Evolutionary conservation across 2,888 invertebrate species (phyloP).

Genomic region (Leuctra nigra): DNA sequence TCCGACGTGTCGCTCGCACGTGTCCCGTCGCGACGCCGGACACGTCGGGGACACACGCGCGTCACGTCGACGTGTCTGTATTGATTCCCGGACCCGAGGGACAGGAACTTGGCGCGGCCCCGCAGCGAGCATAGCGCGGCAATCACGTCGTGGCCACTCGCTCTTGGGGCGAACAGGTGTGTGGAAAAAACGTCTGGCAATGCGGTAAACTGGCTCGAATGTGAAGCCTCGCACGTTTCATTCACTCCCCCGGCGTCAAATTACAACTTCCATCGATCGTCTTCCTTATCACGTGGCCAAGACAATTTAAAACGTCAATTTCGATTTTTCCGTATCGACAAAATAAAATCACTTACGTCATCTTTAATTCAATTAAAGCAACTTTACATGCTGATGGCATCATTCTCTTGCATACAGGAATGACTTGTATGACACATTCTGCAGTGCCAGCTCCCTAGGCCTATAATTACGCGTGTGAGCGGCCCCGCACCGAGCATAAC

Average conservation of each 20-base stretch:
- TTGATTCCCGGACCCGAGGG: conserved; percentile 22
- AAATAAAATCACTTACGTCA: too few species aligned
- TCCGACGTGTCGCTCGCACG: too few species aligned
- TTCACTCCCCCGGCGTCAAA: too few species aligned
- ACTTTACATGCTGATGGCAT: too few species aligned
- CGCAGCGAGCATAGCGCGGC: conserved; percentile 14
- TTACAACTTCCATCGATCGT: background rate
- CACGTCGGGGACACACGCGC: background rate
- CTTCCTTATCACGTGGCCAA: background rate
- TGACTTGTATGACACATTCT: too few species aligned
- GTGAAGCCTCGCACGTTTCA: too few species aligned
- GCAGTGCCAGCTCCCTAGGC: too few species aligned
- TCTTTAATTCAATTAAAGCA: too few species aligned
- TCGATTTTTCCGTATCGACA: too few species aligned
- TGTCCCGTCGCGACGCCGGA: conserved; percentile 5
- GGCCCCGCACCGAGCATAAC: conserved; percentile 23
- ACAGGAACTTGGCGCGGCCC: conserved; percentile 17
- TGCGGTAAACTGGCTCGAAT: background rate
- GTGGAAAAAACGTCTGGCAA: background rate
- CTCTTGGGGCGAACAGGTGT: conserved; percentile 20
- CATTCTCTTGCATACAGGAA: too few species aligned
- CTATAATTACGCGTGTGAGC: conserved; percentile 25
- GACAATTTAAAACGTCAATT: background rate
- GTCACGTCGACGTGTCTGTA: conserved; percentile 15
- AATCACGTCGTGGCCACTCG: conserved; percentile 1